phyloP scores from a whole-genome alignment of 2,888 invertebrate species.

The Campoplex capitator region DNA sequence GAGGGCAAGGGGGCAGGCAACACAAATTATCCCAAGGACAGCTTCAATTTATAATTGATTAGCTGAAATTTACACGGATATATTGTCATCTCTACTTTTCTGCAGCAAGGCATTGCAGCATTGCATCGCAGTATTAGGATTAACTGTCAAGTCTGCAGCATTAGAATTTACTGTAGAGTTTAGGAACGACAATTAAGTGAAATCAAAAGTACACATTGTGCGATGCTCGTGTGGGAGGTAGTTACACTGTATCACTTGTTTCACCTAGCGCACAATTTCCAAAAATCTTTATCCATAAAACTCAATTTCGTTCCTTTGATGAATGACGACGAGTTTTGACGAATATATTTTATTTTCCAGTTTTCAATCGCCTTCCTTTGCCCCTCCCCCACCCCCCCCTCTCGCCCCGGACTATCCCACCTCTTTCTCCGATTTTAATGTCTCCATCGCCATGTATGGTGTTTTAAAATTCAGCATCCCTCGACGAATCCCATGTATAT shows the following conservation, averaged over 20 bases:
- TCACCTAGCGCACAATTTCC: neutral
- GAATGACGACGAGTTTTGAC: conserved; percentile 21
- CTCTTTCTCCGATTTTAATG: conserved; percentile 71
- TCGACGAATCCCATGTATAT: conserved; percentile 58
- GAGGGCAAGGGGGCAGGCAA: neutral
- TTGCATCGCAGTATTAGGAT: neutral
- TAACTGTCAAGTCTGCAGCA: neutral
- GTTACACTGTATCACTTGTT: conserved; percentile 26
- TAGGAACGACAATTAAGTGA: neutral
- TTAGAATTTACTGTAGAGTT: neutral
- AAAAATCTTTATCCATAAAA: conserved; percentile 17
- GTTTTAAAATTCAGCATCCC: conserved; percentile 62
- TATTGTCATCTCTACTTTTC: neutral
- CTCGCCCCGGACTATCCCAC: conserved; percentile 67
- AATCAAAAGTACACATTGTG: neutral
- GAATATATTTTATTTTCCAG: conserved; percentile 60
- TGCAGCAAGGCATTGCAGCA: neutral
- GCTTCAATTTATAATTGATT: neutral
- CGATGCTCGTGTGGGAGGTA: neutral
- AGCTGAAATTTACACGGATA: neutral
- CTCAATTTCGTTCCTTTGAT: conserved; percentile 36
- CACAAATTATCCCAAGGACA: neutral
- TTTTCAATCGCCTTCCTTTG: conserved; percentile 48
- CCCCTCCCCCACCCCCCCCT: neutral
- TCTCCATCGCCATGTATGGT: conserved; percentile 70